Conservation (phyloP, 2,113 vertebrate species). For the Trogon surrucura region DNA sequence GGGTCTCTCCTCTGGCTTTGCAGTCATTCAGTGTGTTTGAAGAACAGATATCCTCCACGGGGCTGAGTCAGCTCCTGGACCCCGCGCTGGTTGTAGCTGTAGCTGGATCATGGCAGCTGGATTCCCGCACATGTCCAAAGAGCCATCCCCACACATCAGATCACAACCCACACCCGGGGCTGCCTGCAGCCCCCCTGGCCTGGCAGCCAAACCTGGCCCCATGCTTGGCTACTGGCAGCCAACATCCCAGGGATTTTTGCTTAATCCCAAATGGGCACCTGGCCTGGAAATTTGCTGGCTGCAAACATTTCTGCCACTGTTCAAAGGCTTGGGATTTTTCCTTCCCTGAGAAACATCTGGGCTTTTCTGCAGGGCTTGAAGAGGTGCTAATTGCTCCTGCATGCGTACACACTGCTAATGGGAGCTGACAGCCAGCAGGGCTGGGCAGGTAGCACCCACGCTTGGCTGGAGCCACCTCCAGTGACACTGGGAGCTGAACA, state of each 20-base stretch:
- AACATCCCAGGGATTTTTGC: background rate
- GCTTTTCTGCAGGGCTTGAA: background rate
- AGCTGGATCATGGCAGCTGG: accelerated
- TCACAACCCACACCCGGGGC: background rate
- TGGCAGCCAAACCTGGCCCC: background rate
- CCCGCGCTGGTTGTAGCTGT: background rate
- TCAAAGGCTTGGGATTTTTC: background rate
- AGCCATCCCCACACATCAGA: background rate
- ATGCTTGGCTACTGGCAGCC: background rate
- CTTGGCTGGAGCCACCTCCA: background rate
- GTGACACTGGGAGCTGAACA: background rate
- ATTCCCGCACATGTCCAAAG: background rate
- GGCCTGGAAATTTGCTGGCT: constrained; percentile 49
- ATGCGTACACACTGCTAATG: background rate
- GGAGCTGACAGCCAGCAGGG: background rate
- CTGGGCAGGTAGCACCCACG: background rate
- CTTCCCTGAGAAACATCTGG: background rate
- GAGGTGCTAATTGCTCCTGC: constrained; percentile 30
- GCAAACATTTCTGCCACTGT: constrained; percentile 14
- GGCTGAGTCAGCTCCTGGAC: background rate
- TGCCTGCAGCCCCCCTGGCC: background rate
- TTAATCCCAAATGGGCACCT: background rate
- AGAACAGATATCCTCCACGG: background rate
- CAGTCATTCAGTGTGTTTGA: background rate
- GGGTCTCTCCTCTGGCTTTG: background rate